Base-by-base conservation (phyloP, 2,888 invertebrate genomes). In the Chirona hameri region DNA sequence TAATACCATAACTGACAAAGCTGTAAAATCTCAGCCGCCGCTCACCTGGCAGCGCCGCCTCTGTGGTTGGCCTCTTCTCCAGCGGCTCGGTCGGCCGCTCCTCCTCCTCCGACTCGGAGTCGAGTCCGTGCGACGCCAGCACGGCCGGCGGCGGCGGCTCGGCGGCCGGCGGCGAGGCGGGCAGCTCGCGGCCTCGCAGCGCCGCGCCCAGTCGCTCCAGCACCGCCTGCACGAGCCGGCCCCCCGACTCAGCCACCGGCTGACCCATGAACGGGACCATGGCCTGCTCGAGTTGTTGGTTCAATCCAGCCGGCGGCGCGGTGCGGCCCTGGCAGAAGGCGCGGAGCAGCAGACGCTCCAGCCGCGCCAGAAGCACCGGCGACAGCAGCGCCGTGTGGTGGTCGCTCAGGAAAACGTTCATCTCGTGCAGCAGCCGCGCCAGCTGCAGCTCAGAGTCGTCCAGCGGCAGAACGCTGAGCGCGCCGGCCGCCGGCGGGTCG, bases 261-360 rank as follows among this genome's bases (percentile, higher is more conserved):
- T 72, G 72, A 0, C 72, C 72, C 72, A 72, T 72, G 72, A 72
- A 72, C 31, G 72, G 72, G 39, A 72, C 72, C 72, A 72, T 72
- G 9, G 72, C 72, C 31, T 72, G 29, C 72, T 72, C 72, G 39
- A 72, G 72, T 31, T 29, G 72, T 31, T 39, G 72, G 31, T 72
- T 72, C 1, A 72, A 31, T 2, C 39, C 31, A 5, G 72, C 18
- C 18, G 72, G 72, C 3, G 72, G 31, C 31, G 31, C 31, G 72
- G 29, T 31, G 72, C 39, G 72, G n/a, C n/a, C 31, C 72, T 72
- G 72, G 21, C 72, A 24, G 31, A 29, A 39, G 0, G 72, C 39
- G 21, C 72, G 72, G 39, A 72, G 72, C 72, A 72, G 72, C 18
- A 72, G 72, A 15, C 72, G 72, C 72, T 72, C 72, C 31, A 72